Percentiles rank a stretch among this genome's conserved stretches.
These are phyloP conservation scores for Myotis vivesi DNA, from an alignment of 2,797 vertebrate genomes.

Conservation along the genomic window DNA sequence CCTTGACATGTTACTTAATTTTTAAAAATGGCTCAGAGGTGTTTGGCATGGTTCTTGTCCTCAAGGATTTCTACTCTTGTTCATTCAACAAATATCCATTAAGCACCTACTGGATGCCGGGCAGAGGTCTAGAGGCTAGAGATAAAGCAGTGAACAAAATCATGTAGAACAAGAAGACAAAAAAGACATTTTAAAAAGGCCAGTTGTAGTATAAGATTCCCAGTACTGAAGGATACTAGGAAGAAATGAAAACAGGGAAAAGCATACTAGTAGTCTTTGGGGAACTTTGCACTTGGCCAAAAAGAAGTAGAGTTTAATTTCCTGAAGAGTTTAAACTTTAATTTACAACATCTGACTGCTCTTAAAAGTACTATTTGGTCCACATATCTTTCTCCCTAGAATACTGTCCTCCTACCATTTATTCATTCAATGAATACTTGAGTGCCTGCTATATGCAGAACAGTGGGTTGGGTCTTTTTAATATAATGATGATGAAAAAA, in stretches of 20 bases:
- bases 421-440: not conserved
- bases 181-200: not conserved
- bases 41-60: conserved; percentile 5
- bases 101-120: not conserved
- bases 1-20: conserved; percentile 19
- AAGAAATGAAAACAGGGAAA: not conserved
- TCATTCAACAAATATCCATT: conserved; percentile 16
- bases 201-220: not conserved
- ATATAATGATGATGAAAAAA: not conserved
- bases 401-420: not conserved
- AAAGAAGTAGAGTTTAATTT: conserved; percentile 16
- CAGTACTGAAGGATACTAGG: not conserved
- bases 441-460: not conserved
- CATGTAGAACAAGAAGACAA: not conserved
- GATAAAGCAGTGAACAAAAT: not conserved
- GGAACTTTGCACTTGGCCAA: not conserved
- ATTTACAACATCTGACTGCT: not conserved
- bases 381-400: not conserved
- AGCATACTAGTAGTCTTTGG: not conserved
- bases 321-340: not conserved
- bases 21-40: not conserved
- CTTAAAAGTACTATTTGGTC: not conserved
- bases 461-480: not conserved
- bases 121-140: not conserved
- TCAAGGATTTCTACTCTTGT: not conserved